Evolutionary conservation across 2,888 invertebrate species (phyloP).

Genomic region (Acleris laterana): DNA sequence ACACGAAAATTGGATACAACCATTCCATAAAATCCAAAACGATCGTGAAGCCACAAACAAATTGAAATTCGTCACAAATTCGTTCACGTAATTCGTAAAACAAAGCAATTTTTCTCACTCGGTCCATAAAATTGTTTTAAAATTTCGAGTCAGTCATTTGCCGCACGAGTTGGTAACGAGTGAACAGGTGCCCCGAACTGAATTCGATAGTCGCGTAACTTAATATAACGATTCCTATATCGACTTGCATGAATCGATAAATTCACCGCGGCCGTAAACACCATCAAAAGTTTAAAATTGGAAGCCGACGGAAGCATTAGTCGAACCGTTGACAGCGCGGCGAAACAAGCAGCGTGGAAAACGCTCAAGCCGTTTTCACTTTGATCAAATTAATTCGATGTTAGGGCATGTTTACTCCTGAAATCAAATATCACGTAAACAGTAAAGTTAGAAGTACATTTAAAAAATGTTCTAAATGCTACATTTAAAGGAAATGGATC

Average conservation of each 20-base stretch:
- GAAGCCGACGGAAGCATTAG: constrained; percentile 80
- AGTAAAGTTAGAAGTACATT: constrained; percentile 39
- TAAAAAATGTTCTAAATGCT: constrained; percentile 30
- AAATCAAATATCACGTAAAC: constrained; percentile 50
- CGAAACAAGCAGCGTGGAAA: constrained; percentile 75
- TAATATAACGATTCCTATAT: constrained; percentile 51
- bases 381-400: constrained; percentile 79
- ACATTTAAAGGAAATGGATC: constrained; percentile 28
- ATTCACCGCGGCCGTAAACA: constrained; percentile 61
- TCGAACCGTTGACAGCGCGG: constrained; percentile 74
- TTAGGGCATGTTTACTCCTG: constrained; percentile 60
- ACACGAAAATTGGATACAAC: constrained; percentile 43
- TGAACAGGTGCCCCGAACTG: constrained; percentile 44
- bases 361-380: constrained; percentile 70
- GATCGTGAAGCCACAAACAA: constrained; percentile 52
- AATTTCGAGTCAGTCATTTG: constrained; percentile 32
- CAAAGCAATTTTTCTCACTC: constrained; percentile 34
- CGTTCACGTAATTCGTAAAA: constrained; percentile 33
- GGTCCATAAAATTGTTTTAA: constrained; percentile 36
- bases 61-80: constrained; percentile 50
- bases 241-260: constrained; percentile 61
- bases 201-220: constrained; percentile 33
- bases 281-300: constrained; percentile 79
- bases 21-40: constrained; percentile 43
- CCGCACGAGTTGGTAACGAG: constrained; percentile 40